phyloP scores from a whole-genome alignment of 2,113 vertebrate species.

The Muntiacus muntjak region DNA sequence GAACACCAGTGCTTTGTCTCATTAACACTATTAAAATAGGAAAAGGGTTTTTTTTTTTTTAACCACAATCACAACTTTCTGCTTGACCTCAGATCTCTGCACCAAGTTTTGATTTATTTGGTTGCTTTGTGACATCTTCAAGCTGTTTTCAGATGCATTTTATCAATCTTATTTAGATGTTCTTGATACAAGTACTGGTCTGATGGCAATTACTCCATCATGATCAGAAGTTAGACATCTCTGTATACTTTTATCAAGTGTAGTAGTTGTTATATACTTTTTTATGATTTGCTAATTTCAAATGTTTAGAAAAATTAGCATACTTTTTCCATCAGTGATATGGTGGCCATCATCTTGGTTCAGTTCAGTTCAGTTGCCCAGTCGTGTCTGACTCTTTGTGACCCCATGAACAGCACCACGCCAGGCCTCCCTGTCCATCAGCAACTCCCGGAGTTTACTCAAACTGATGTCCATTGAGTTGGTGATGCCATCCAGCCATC shows the following conservation, averaged over 20 bases:
- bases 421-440: neutral
- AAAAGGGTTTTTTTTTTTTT: neutral
- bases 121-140: neutral
- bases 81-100: neutral
- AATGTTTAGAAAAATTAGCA: neutral
- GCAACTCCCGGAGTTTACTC: neutral
- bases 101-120: neutral
- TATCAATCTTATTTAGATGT: neutral
- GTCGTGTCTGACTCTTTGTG: neutral
- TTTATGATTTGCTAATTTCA: neutral
- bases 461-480: neutral
- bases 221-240: neutral
- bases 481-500: neutral
- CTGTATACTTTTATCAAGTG: neutral
- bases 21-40: neutral
- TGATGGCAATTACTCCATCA: neutral
- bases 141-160: neutral
- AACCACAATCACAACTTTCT: neutral
- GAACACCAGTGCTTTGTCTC: neutral
- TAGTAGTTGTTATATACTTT: neutral
- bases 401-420: neutral
- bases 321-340: neutral
- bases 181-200: neutral
- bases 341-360: neutral
- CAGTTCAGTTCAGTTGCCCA: neutral